A percentile compares a stretch with the other conserved stretches of the same genome.
phyloP scores from a whole-genome alignment of 92 coral and sea anemone genomes.

The Zoanthus sansibaricus region DNA sequence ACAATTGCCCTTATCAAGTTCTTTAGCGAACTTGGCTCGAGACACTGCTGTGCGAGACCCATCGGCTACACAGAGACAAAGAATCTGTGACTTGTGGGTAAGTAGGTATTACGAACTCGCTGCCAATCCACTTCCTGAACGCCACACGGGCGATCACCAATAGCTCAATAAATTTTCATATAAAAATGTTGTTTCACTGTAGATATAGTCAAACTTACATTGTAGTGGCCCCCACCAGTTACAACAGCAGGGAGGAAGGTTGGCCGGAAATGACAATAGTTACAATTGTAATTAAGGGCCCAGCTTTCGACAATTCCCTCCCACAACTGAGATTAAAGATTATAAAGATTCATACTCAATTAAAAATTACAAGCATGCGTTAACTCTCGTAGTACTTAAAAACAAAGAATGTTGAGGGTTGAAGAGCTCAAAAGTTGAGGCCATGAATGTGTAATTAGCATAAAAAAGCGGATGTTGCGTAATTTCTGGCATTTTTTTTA shows the following conservation, averaged over 20 bases:
- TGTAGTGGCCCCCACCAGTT: background rate
- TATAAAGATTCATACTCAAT: background rate
- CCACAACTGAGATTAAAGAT: background rate
- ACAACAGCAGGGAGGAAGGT: constrained; percentile 1
- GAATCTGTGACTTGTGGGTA: constrained; percentile 5
- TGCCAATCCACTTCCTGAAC: no score
- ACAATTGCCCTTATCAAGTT: constrained; percentile 28
- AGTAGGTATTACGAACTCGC: no score
- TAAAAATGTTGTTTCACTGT: background rate
- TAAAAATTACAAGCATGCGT: background rate
- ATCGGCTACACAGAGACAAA: constrained; percentile 14
- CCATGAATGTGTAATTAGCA: background rate
- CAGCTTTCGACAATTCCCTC: constrained; percentile 30
- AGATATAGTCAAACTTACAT: background rate
- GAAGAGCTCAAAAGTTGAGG: no score
- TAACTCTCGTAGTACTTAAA: background rate
- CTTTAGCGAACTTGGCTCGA: background rate
- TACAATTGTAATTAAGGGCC: constrained; percentile 21
- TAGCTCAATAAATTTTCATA: constrained; percentile 8
- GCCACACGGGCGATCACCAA: background rate
- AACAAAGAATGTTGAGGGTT: no score
- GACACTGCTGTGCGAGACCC: constrained; percentile 38
- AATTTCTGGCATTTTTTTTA: no score
- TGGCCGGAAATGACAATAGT: constrained; percentile 38
- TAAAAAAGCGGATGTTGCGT: no score